Evolutionary conservation across 2,113 vertebrate genomes (phyloP).

Genomic region (Silurus glanis): DNA sequence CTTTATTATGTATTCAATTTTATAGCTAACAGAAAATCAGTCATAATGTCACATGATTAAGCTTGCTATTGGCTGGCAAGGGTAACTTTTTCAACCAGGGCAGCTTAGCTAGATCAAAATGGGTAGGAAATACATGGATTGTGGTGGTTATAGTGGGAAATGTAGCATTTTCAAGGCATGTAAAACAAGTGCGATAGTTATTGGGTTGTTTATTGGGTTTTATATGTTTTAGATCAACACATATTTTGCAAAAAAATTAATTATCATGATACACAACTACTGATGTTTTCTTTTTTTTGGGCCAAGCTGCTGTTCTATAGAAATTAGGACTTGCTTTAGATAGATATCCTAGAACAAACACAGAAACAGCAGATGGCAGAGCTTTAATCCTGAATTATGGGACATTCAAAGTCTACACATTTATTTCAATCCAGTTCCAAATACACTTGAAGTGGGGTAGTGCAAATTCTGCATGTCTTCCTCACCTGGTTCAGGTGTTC

Average conservation of each 20-base stretch:
- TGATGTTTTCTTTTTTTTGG: background rate
- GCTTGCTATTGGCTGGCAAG: background rate
- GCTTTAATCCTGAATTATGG: background rate
- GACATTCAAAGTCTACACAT: background rate
- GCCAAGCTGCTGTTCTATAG: background rate
- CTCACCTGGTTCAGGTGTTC: constrained; percentile 16
- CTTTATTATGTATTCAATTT: background rate
- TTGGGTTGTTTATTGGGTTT: background rate
- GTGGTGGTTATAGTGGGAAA: background rate
- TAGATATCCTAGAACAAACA: background rate
- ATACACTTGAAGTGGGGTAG: background rate
- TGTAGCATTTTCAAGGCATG: background rate
- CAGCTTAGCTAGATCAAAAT: background rate
- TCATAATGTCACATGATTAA: background rate
- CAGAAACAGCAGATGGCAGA: background rate
- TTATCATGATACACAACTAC: background rate
- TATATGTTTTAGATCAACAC: background rate
- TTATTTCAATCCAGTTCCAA: background rate
- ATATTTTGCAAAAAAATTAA: background rate
- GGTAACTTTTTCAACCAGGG: background rate
- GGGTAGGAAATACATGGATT: background rate
- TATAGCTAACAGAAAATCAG: background rate
- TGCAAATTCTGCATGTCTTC: background rate
- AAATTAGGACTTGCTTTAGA: background rate
- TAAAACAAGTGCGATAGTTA: background rate